A percentile compares a stretch with the other conserved stretches of the same genome.
Conservation (phyloP, 2,113 vertebrate species). For the Pachycephala philippinensis region DNA sequence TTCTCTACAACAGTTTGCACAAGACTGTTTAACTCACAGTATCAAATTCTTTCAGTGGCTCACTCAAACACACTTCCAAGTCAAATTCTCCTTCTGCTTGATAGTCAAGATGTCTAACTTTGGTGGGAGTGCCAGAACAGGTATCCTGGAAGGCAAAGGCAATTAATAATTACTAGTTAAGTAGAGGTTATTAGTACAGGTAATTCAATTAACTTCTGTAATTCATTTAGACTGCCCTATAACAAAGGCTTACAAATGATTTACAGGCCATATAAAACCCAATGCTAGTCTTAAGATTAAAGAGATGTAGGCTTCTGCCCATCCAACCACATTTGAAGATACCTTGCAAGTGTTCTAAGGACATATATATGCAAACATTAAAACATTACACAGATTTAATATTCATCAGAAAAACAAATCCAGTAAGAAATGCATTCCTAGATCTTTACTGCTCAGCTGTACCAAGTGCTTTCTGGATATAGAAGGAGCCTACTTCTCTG, state of each 20-base stretch:
- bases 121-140: slow-evolving; percentile 80
- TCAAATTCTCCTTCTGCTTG: slow-evolving; percentile 68
- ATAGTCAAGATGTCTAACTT: slow-evolving; percentile 74
- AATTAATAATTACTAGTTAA: neutral
- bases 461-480: neutral
- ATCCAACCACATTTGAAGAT: neutral
- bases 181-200: neutral
- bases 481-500: neutral
- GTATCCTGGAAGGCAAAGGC: slow-evolving; percentile 65
- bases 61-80: slow-evolving; percentile 71
- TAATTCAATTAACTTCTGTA: neutral
- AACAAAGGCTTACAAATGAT: neutral
- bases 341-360: neutral
- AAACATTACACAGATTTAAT: neutral
- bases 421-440: neutral
- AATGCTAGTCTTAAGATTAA: neutral
- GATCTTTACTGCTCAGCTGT: neutral
- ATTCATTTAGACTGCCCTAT: neutral
- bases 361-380: neutral
- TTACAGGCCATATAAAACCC: neutral
- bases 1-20: neutral
- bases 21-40: slow-evolving; percentile 53
- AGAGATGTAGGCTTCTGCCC: neutral
- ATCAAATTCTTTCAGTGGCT: slow-evolving; percentile 62
- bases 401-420: neutral